Evolutionary conservation across 2,797 vertebrate species (phyloP).

Genomic region (Buceros bicornis): DNA sequence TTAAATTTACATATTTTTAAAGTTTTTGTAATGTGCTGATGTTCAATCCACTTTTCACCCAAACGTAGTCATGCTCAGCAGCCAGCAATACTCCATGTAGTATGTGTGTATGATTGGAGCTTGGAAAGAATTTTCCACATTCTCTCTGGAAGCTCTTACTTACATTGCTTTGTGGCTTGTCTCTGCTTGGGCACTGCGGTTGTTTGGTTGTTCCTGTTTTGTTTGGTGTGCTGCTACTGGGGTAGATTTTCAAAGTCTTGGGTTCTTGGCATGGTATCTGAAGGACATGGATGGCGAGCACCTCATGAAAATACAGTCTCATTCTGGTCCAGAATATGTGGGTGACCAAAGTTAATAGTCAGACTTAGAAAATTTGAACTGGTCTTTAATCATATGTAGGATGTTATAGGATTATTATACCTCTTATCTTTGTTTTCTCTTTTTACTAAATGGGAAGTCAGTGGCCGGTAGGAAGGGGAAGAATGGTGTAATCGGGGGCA

Average conservation of each 20-base stretch:
- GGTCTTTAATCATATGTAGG: not conserved
- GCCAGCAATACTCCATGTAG: not conserved
- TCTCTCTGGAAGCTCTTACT: not conserved
- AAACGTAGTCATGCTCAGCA: not conserved
- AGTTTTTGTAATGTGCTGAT: not conserved
- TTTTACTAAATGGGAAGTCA: not conserved
- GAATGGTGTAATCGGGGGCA: not conserved
- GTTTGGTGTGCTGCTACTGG: not conserved
- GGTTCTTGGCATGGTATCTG: fast-evolving
- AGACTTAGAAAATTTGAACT: not conserved
- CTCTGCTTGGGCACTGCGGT: not conserved
- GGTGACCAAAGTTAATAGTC: not conserved
- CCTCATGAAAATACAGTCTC: not conserved
- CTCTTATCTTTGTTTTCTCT: not conserved
- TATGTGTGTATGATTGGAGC: not conserved
- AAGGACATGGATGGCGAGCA: not conserved
- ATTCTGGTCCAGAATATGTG: fast-evolving
- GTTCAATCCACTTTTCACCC: not conserved
- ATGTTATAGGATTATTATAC: not conserved
- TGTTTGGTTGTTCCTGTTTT: not conserved
- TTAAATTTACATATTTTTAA: not conserved
- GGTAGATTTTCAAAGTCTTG: not conserved
- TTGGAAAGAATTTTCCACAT: not conserved
- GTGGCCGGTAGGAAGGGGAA: slow-evolving; percentile 26
- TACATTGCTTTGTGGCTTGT: not conserved